A percentile compares a stretch with the other conserved stretches of the same genome.
Conservation (phyloP, 2,797 vertebrate genomes). For the Botia almorhae region DNA sequence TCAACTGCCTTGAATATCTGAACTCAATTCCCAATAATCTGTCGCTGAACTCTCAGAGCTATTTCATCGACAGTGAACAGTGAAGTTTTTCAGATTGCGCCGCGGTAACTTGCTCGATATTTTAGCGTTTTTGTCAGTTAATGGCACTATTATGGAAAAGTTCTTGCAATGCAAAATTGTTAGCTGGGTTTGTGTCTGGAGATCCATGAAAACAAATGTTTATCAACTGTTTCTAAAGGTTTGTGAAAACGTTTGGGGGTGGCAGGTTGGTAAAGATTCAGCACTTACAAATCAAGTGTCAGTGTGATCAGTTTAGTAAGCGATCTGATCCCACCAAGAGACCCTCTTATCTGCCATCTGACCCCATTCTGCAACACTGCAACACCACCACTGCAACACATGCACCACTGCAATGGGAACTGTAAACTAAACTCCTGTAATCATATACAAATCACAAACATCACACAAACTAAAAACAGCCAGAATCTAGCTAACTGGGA, state of each 20-base stretch:
- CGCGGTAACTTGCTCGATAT: background rate
- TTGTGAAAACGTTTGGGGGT: background rate
- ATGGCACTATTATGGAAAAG: too few species aligned
- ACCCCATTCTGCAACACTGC: slow-evolving; percentile 67
- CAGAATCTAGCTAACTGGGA: background rate
- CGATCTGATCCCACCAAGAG: slow-evolving; percentile 52
- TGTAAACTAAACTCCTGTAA: slow-evolving; percentile 12
- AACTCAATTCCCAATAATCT: slow-evolving; percentile 10
- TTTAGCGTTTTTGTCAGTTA: too few species aligned
- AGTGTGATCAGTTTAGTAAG: slow-evolving; percentile 31
- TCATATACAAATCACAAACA: slow-evolving; percentile 11
- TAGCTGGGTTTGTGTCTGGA: background rate
- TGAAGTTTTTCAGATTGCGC: background rate
- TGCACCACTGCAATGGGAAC: slow-evolving; percentile 2
- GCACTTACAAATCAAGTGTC: slow-evolving; percentile 19
- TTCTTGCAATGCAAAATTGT: too few species aligned
- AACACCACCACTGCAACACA: too few species aligned
- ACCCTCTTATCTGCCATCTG: slow-evolving; percentile 68
- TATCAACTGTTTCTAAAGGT: slow-evolving; percentile 20
- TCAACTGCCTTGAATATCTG: slow-evolving; percentile 9
- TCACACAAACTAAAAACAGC: background rate
- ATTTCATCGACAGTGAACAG: slow-evolving; percentile 26
- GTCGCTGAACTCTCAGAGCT: slow-evolving; percentile 16
- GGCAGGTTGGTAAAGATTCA: slow-evolving; percentile 3
- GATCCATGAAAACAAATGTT: background rate